Evolutionary conservation across 2,888 invertebrate genomes (phyloP).

Genomic region (Mongoloraphidia duomilia): DNA sequence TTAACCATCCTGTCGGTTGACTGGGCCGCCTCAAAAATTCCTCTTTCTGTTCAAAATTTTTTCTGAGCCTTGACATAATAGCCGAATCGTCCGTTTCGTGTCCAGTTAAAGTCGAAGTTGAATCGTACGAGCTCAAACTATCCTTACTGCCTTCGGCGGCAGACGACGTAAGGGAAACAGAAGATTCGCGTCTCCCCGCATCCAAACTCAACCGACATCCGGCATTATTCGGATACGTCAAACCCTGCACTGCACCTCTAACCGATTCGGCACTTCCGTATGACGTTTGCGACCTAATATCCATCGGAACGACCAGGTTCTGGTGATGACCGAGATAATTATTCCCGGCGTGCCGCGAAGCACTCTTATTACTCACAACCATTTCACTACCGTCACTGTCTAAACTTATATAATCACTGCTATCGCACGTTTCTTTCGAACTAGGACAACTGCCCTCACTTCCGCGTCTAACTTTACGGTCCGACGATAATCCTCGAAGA

Average conservation of each 20-base stretch:
- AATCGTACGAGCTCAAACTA: slow-evolving; percentile 53
- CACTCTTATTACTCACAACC: slow-evolving; percentile 16
- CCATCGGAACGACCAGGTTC: too few relatives aligned
- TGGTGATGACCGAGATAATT: too few relatives aligned
- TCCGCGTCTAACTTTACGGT: slow-evolving; percentile 33
- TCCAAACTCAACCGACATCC: slow-evolving; percentile 33
- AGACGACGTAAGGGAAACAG: slow-evolving; percentile 45
- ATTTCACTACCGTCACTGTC: slow-evolving; percentile 17
- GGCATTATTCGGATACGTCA: slow-evolving; percentile 22
- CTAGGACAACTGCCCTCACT: slow-evolving; percentile 34
- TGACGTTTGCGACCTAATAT: background rate
- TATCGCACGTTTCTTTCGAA: slow-evolving; percentile 15
- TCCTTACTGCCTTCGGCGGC: slow-evolving; percentile 49
- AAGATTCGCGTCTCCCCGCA: slow-evolving; percentile 41
- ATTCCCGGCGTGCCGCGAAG: slow-evolving; percentile 11
- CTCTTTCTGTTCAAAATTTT: slow-evolving; percentile 79
- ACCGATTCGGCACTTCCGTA: slow-evolving; percentile 7
- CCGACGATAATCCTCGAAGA: slow-evolving; percentile 19
- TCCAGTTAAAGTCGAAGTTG: slow-evolving; percentile 50
- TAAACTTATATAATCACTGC: slow-evolving; percentile 13
- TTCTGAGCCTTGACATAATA: slow-evolving; percentile 61
- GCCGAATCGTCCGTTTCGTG: slow-evolving; percentile 56
- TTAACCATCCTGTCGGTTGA: slow-evolving; percentile 45
- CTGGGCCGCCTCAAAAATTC: slow-evolving; percentile 69
- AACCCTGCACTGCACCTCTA: slow-evolving; percentile 14